Evolutionary conservation across 2,888 invertebrate genomes (phyloP).

Genomic region (Andrena marginata): DNA sequence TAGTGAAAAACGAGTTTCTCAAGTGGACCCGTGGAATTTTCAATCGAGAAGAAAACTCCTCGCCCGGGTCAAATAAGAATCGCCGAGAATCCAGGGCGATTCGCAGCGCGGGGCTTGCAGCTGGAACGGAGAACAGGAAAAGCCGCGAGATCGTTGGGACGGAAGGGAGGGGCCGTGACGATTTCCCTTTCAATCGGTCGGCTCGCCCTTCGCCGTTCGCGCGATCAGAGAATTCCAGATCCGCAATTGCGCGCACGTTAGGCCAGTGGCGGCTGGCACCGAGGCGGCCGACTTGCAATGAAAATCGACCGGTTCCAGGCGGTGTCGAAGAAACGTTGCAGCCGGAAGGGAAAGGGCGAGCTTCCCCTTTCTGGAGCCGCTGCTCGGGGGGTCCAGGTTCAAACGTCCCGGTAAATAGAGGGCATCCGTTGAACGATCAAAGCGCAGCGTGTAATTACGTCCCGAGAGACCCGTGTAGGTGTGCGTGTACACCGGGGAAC

Average conservation of each 20-base stretch:
- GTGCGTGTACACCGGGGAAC: constrained; percentile 1
- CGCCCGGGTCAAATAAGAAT: neutral
- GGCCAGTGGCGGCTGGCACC: constrained; percentile 39
- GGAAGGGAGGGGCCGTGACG: constrained; percentile 62
- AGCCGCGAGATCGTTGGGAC: constrained; percentile 55
- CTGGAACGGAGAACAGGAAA: constrained; percentile 56
- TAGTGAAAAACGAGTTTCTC: too few species aligned
- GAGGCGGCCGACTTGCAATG: constrained; percentile 15
- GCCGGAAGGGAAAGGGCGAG: constrained; percentile 64
- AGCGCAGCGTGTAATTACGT: constrained; percentile 53
- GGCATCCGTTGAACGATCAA: constrained; percentile 53
- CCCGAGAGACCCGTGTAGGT: constrained; percentile 19
- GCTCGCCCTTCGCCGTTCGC: constrained; percentile 71
- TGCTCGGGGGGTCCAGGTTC: constrained; percentile 18
- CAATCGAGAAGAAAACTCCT: too few species aligned
- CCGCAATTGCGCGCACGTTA: constrained; percentile 75
- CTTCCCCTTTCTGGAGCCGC: constrained; percentile 37
- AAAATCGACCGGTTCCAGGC: constrained; percentile 36
- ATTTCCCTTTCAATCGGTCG: constrained; percentile 74
- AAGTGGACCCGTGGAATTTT: too few species aligned
- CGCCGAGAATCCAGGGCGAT: neutral
- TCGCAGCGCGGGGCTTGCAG: constrained; percentile 3
- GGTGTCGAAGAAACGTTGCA: neutral
- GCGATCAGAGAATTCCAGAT: constrained; percentile 69
- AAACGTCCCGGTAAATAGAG: constrained; percentile 44